phyloP scores from a whole-genome alignment of 2,113 vertebrate genomes.

The Pelusios castaneus region DNA sequence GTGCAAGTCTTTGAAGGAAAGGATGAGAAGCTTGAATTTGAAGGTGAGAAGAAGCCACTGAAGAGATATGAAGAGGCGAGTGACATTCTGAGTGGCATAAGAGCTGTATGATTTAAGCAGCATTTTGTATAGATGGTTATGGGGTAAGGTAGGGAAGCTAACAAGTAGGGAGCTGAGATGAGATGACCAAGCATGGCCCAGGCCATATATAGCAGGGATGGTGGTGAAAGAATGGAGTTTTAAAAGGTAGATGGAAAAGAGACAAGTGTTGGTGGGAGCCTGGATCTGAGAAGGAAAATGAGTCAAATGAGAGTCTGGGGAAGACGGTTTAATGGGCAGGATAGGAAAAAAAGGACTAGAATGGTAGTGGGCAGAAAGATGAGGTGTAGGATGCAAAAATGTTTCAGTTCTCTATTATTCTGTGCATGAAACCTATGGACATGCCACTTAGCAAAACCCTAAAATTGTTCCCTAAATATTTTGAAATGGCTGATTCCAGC shows the following conservation, averaged over 20 bases:
- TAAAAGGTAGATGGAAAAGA: neutral
- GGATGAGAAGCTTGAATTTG: neutral
- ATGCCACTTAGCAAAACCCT: neutral
- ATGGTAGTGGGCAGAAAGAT: neutral
- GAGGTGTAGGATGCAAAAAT: neutral
- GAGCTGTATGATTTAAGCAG: neutral
- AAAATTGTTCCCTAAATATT: neutral
- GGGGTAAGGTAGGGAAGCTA: neutral
- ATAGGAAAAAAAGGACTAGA: neutral
- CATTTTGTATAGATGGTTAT: neutral
- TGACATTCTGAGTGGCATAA: neutral
- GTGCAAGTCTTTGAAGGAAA: conserved; percentile 12
- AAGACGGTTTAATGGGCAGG: neutral
- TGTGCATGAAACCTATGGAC: neutral
- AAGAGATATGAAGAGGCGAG: neutral
- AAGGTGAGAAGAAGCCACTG: neutral
- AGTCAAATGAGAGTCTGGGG: neutral
- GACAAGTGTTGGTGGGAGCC: neutral
- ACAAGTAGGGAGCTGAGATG: neutral
- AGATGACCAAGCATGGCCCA: neutral
- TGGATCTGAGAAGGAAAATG: neutral
- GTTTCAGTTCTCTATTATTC: neutral
- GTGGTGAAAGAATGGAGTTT: neutral
- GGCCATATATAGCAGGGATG: neutral
- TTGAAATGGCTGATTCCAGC: neutral